Percentiles rank a stretch among this genome's conserved stretches.
These are phyloP conservation scores for Mechanitis mazaeus DNA, from an alignment of 2,888 invertebrate genomes.

Conservation along the genomic window DNA sequence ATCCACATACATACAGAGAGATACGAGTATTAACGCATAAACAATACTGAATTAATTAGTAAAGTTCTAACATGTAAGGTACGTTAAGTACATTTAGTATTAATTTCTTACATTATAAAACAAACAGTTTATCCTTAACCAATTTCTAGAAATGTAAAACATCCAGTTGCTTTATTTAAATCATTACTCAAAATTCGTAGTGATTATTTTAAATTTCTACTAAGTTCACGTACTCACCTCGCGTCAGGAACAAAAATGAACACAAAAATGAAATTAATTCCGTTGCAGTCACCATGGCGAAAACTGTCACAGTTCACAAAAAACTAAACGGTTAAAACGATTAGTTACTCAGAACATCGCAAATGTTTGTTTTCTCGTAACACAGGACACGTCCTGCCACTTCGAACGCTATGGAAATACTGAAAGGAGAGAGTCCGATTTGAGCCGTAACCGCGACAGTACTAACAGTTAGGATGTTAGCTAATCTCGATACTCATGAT, in stretches of 20 bases:
- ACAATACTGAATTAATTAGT: no score
- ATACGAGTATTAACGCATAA: no score
- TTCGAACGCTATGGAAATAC: constrained; percentile 39
- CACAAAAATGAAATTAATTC: constrained; percentile 42
- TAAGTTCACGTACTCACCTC: constrained; percentile 47
- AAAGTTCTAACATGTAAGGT: no score
- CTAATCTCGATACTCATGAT: constrained; percentile 27
- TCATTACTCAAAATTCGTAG: background rate
- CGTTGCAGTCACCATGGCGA: constrained; percentile 45
- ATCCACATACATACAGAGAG: no score
- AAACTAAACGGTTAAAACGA: constrained; percentile 34
- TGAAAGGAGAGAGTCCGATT: constrained; percentile 40
- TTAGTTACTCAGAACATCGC: constrained; percentile 22
- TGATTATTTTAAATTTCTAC: background rate
- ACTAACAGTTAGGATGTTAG: constrained; percentile 32
- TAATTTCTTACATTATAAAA: no score
- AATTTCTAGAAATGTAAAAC: no score
- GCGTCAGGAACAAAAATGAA: constrained; percentile 51
- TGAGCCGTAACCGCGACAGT: constrained; percentile 34
- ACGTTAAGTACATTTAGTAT: no score
- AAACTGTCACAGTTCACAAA: constrained; percentile 28
- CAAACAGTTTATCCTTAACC: no score
- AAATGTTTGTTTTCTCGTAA: constrained; percentile 11
- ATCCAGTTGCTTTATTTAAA: background rate
- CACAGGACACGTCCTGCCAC: constrained; percentile 36